Evolutionary conservation across 2,797 vertebrate genomes (phyloP).

Genomic region (Numenius phaeopus): DNA sequence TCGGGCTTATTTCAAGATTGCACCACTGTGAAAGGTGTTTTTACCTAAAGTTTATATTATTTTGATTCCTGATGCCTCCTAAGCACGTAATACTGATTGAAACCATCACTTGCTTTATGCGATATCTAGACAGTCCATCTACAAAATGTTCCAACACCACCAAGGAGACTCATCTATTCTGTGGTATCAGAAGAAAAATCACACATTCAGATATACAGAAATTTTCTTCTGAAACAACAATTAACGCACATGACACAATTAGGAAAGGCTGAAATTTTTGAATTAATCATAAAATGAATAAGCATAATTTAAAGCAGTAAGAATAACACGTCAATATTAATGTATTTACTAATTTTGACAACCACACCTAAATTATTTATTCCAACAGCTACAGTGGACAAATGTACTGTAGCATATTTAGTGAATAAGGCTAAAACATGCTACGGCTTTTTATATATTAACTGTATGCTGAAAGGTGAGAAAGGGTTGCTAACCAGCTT

Average conservation of each 20-base stretch:
- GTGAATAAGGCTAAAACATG: not conserved
- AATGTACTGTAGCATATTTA: not conserved
- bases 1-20: not conserved
- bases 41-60: not conserved
- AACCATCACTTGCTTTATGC: not conserved
- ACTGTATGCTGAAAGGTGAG: not conserved
- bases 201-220: not conserved
- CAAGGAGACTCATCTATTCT: not conserved
- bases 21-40: not conserved
- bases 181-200: not conserved
- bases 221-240: not conserved
- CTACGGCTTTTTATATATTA: not conserved
- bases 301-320: not conserved
- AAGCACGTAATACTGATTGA: not conserved
- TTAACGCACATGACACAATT: not conserved
- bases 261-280: not conserved
- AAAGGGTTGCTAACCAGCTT: not conserved
- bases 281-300: not conserved
- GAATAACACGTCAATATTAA: not conserved
- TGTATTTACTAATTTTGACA: not conserved
- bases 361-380: not conserved
- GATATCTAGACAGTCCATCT: not conserved
- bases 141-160: not conserved
- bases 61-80: not conserved
- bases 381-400: not conserved